Percentiles rank a stretch among this genome's conserved stretches.
Conservation (phyloP, 2,888 invertebrate genomes). For the Andrena trimmerana region DNA sequence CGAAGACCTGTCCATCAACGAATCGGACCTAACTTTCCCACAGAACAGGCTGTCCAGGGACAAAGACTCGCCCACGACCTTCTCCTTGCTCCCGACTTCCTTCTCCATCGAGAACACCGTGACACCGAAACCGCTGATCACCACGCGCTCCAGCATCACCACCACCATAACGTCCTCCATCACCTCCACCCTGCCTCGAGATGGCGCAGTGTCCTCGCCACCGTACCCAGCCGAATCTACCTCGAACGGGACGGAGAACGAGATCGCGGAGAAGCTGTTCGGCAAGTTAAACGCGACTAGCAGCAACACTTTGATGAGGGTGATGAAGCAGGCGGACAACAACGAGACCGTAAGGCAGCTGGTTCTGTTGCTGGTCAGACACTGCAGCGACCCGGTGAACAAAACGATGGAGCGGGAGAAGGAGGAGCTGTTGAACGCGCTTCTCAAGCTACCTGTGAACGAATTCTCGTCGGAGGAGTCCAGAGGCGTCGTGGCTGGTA, state of each 20-base stretch:
- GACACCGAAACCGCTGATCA: constrained; percentile 77
- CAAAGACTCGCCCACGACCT: constrained; percentile 81
- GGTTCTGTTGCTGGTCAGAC: constrained; percentile 91
- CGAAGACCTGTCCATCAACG: constrained; percentile 29
- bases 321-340: constrained; percentile 93
- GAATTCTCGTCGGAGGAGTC: constrained; percentile 83
- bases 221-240: constrained; percentile 66
- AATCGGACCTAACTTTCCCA: constrained; percentile 32
- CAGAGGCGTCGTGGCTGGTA: constrained; percentile 80
- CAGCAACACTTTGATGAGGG: constrained; percentile 90
- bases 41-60: constrained; percentile 78
- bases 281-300: constrained; percentile 91
- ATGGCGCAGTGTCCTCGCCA: constrained; percentile 35
- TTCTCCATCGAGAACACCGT: constrained; percentile 74
- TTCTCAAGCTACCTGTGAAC: constrained; percentile 88
- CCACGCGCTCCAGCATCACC: constrained; percentile 79
- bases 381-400: constrained; percentile 90
- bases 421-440: constrained; percentile 89
- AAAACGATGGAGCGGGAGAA: constrained; percentile 90
- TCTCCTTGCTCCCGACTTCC: constrained; percentile 79
- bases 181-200: constrained; percentile 68
- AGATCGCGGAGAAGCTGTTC: constrained; percentile 91
- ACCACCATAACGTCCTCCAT: constrained; percentile 80
- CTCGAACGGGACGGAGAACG: constrained; percentile 88
- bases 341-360: constrained; percentile 91